These are phyloP conservation scores for Apamea epomidion DNA, from an alignment of 2,888 invertebrate genomes.

Conservation along the genomic window DNA sequence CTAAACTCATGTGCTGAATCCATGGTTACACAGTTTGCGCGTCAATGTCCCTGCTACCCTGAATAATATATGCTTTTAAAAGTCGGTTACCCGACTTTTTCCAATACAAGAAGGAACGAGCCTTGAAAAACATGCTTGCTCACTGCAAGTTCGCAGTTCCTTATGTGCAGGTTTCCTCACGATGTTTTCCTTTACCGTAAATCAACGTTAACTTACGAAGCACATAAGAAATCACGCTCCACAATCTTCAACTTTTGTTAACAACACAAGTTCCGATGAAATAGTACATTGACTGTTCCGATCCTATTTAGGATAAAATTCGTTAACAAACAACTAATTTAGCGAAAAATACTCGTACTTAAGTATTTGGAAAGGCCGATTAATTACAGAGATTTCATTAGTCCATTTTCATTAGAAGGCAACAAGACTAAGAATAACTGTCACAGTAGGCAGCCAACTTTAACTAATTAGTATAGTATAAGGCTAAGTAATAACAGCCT, in stretches of 20 bases:
- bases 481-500: too few relatives aligned
- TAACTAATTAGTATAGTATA: neutral
- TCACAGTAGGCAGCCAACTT: neutral
- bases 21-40: too few relatives aligned
- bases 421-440: neutral
- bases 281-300: constrained; percentile 7
- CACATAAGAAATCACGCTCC: neutral
- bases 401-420: constrained; percentile 18
- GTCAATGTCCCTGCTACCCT: too few relatives aligned
- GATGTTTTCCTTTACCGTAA: neutral
- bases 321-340: constrained; percentile 1
- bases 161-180: neutral
- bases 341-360: constrained; percentile 6
- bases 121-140: neutral
- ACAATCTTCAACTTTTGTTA: neutral
- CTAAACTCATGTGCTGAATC: too few relatives aligned
- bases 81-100: neutral
- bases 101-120: neutral
- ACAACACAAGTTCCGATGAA: neutral
- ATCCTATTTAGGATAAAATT: constrained; percentile 20
- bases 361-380: constrained; percentile 9
- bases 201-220: neutral
- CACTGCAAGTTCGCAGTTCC: neutral
- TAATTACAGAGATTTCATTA: constrained; percentile 34
- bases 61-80: neutral